phyloP scores from a whole-genome alignment of 2,888 invertebrate genomes.

The Dermolepida albohirtum region DNA sequence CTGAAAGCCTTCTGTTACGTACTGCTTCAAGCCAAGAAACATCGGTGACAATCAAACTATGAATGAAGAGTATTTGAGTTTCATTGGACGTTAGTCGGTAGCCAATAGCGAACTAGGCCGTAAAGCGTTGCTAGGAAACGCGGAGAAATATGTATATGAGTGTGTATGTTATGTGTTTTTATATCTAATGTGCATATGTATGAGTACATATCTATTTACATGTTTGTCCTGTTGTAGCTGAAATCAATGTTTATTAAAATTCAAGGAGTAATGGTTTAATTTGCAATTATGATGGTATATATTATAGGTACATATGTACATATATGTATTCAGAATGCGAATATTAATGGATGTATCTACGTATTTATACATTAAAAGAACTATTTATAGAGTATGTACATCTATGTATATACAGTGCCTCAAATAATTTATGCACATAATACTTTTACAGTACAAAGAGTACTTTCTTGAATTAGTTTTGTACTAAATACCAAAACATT shows the following conservation, averaged over 20 bases:
- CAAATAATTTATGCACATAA: too few relatives aligned
- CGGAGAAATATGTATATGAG: constrained; percentile 37
- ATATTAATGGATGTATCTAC: too few relatives aligned
- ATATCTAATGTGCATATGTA: background rate
- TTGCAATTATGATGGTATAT: constrained; percentile 26
- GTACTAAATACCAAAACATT: too few relatives aligned
- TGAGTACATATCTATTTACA: constrained; percentile 15
- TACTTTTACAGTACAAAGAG: too few relatives aligned
- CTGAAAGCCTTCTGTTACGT: constrained; percentile 18
- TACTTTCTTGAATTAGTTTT: too few relatives aligned
- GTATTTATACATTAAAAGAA: too few relatives aligned
- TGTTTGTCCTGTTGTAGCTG: constrained; percentile 8
- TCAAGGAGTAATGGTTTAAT: constrained; percentile 26
- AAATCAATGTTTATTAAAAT: constrained; percentile 15
- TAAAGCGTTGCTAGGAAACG: constrained; percentile 56
- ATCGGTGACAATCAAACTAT: constrained; percentile 55
- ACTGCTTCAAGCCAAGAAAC: constrained; percentile 22
- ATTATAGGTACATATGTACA: background rate
- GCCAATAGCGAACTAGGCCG: constrained; percentile 57
- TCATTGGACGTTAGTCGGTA: constrained; percentile 53
- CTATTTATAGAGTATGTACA: too few relatives aligned
- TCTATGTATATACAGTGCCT: too few relatives aligned
- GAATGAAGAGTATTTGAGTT: constrained; percentile 52
- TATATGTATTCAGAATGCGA: too few relatives aligned
- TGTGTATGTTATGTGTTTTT: constrained; percentile 20